A percentile compares a stretch with the other conserved stretches of the same genome.
phyloP scores from a whole-genome alignment of 2,113 vertebrate genomes.

The Centropus bengalensis region DNA sequence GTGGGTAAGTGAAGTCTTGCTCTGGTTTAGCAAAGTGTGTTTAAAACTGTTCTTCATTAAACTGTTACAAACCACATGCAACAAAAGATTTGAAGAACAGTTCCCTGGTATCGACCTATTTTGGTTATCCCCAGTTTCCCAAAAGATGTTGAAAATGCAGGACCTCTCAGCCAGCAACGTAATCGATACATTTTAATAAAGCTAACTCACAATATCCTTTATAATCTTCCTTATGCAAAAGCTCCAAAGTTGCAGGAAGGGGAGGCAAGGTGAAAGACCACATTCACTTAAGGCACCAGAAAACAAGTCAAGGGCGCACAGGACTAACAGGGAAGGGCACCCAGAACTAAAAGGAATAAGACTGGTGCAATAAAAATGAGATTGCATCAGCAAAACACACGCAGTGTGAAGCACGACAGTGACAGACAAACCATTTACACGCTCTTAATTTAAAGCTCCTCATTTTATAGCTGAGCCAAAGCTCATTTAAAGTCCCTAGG shows the following conservation, averaged over 20 bases:
- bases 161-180: not conserved
- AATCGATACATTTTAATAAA: conserved; percentile 6
- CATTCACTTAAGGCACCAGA: conserved; percentile 4
- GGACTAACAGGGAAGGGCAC: not conserved
- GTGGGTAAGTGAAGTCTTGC: not conserved
- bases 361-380: not conserved
- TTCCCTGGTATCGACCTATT: not conserved
- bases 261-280: not conserved
- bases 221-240: conserved; percentile 2
- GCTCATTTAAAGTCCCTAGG: not conserved
- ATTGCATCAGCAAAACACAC: not conserved
- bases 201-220: not conserved
- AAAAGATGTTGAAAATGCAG: not conserved
- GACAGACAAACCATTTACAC: not conserved
- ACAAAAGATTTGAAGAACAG: not conserved
- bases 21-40: not conserved
- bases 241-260: conserved; percentile 16
- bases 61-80: not conserved
- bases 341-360: not conserved
- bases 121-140: not conserved
- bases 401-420: not conserved
- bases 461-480: not conserved
- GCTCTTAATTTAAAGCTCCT: not conserved
- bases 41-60: not conserved
- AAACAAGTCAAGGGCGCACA: not conserved